Evolutionary conservation across 2,888 invertebrate genomes (phyloP), one percentile per base, ranked within the genome.

Genomic region (Netelia inedita): DNA sequence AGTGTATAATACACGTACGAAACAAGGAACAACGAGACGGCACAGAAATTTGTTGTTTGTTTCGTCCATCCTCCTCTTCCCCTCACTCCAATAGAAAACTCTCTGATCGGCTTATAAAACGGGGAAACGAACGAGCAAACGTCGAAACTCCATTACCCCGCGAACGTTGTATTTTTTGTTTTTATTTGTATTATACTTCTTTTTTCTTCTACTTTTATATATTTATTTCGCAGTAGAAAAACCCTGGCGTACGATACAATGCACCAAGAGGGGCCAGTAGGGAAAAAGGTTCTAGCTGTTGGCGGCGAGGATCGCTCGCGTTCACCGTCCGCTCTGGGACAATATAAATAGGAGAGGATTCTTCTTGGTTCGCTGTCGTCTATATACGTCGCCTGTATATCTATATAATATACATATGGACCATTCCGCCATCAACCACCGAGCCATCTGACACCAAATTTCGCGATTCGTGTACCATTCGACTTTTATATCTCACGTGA

Each of bases 71-170:
- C 28, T 28, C 28, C 28, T 28, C 41, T 75, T n/a, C 71, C 55
- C 57, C 43, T 65, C 71, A 74, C 71, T 28, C 28, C 59, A 71
- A 53, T 14, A 10, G 61, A 57, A 65, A 50, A 43, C 75, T 79
- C 80, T 85, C 86, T 83, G 87, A 74, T 87, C 88, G 87, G 89
- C 88, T 90, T 88, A 89, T 86, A 87, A 88, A 89, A 87, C 85
- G 80, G 80, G 69, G 71, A 87, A 89, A 89, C 86, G 88, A 88
- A 83, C 79, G 74, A 76, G 79, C 68, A 80, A 88, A 90, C 89
- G 88, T 76, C 83, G 87, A 90, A 90, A 90, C 88, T 90, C 90
- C 89, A 90, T 90, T 90, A 88, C 86, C 73, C 9, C n/a, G 50
- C 16, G 35, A 43, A 59, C 72, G 57, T 46, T 78, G 69, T 83